Evolutionary conservation across 2,113 vertebrate species (phyloP).

Genomic region (Columba janthina): DNA sequence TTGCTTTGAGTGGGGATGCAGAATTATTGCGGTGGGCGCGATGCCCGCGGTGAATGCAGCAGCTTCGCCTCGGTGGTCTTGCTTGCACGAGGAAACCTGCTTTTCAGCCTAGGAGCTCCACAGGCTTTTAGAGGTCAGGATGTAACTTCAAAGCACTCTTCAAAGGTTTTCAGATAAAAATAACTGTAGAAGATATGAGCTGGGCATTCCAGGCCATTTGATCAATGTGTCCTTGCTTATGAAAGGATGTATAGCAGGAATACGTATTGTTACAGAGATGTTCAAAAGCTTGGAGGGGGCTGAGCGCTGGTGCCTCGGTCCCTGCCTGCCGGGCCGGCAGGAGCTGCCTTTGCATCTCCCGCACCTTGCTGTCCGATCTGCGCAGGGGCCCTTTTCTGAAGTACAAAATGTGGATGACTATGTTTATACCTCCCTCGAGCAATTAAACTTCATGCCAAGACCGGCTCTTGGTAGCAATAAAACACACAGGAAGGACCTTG

Average conservation of each 20-base stretch:
- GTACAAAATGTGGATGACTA: not conserved
- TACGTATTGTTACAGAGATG: not conserved
- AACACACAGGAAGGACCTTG: not conserved
- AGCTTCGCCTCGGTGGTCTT: not conserved
- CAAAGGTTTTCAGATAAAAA: constrained; percentile 45
- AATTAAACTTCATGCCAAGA: not conserved
- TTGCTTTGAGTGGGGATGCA: not conserved
- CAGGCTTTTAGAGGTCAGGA: not conserved
- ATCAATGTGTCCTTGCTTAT: not conserved
- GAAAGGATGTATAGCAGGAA: not conserved
- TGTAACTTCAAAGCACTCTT: constrained; percentile 38
- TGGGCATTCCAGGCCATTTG: not conserved
- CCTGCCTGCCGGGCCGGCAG: not conserved
- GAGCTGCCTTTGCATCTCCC: not conserved
- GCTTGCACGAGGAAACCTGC: fast-evolving
- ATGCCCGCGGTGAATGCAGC: not conserved
- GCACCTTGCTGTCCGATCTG: not conserved
- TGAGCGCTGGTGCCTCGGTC: not conserved
- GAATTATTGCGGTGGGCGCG: not conserved
- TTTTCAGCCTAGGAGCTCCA: not conserved
- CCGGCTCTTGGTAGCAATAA: not conserved
- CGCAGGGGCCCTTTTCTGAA: not conserved
- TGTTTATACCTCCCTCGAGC: not conserved
- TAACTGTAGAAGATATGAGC: not conserved
- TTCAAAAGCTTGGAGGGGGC: not conserved